Base-by-base conservation (phyloP, 2,888 invertebrate species). In the Miltochrista miniata region DNA sequence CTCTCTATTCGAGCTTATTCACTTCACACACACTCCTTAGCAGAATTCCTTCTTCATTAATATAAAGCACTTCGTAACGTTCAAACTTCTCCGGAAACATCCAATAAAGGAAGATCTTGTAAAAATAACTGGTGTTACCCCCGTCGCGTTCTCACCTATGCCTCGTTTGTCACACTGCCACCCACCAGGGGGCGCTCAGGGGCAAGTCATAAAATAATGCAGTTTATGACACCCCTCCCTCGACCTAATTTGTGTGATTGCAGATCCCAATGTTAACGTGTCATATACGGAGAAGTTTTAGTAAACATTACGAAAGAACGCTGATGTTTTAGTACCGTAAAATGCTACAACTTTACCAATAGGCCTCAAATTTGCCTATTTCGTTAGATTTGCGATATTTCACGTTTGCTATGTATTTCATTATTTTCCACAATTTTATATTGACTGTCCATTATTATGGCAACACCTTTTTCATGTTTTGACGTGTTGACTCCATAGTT, bases 91-190 rank as follows among this genome's bases (percentile, higher is more conserved):
- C 35, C 5, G 24, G 36, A 13, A 24, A 52, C 58, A 64, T 76
- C 56, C 65, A 74, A 76, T 76, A 77, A 74, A 66, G 64, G 56
- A 37, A 51, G 49, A 61, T 65, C 64, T 62, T 71, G 63, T 70
- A 72, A 76, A 76, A 74, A 75, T 70, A 74, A 74, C 64, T 64
- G 42, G 70, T 61, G 64, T 52, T 61, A 71, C 63, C 67, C 62
- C 54, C 48, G 55, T 63, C 56, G 58, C 61, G 59, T 55, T 63
- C 61, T 56, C 68, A 67, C 64, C 62, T 66, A 61, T 52, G 53
- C 54, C 29, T 30, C 45, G 36, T 45, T 45, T 45, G 45, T 30
- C 36, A 38, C 70, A 57, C 61, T 54, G 59, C 68, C 64, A 66
- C 65, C 62, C 54, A 48, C 54, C 12, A 15, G 14, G 12, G 41